Evolutionary conservation across 2,888 invertebrate genomes (phyloP).

Genomic region (Hylaea fasciaria): DNA sequence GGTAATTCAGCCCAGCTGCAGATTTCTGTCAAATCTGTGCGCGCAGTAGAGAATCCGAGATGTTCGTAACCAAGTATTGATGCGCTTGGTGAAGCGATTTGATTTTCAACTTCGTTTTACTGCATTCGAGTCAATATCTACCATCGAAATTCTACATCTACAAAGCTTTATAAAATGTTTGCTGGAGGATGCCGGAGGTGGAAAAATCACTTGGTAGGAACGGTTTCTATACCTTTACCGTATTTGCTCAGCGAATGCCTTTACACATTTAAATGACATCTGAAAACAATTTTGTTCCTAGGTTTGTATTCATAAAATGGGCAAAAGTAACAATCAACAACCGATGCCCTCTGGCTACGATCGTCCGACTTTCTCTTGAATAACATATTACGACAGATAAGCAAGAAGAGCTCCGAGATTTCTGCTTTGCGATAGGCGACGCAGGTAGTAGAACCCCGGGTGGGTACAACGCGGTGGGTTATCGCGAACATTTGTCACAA

Average conservation of each 20-base stretch:
- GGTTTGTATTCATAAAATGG: conserved; percentile 21
- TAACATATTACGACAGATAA: conserved; percentile 69
- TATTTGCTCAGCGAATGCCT: background rate
- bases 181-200: conserved; percentile 5
- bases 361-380: conserved; percentile 60
- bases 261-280: background rate
- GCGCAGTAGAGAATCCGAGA: conserved; percentile 32
- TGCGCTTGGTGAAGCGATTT: conserved; percentile 31
- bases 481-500: conserved; percentile 63
- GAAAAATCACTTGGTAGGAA: conserved; percentile 5
- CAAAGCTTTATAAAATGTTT: conserved; percentile 16
- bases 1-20: conserved; percentile 51
- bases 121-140: conserved; percentile 30
- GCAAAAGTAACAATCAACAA: conserved; percentile 37
- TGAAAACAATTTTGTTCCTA: conserved; percentile 1
- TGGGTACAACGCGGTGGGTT: conserved; percentile 54
- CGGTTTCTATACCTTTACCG: background rate
- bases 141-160: conserved; percentile 18
- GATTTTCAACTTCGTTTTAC: conserved; percentile 31
- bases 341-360: conserved; percentile 40
- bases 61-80: conserved; percentile 30
- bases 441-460: conserved; percentile 57
- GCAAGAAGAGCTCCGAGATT: conserved; percentile 65
- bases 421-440: conserved; percentile 56
- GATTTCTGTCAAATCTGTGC: conserved; percentile 39